Base-by-base conservation (phyloP, 2,888 invertebrate species). In the Morinoia aosen region DNA sequence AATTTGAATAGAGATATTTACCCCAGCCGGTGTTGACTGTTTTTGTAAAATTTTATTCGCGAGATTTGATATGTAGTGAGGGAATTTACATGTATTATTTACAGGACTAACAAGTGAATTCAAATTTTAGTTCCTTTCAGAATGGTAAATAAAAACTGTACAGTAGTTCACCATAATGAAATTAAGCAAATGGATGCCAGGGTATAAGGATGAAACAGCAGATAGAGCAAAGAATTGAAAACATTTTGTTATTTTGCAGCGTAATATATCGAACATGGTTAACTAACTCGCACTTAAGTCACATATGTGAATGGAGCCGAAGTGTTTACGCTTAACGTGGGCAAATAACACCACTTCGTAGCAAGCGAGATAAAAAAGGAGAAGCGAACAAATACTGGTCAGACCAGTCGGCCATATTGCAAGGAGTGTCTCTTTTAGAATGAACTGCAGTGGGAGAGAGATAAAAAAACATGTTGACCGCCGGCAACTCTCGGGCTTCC, bases 381-480 rank as follows among this genome's bases (percentile, higher is more conserved):
- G 33, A 14, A 25, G 57, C 93, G 57, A 93, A 93, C 56, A 93
- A 93, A 93, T 93, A 57, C 93, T 57, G 93, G 93, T 93, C 93
- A 56, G 93, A 93, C 93, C 93, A 93, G 93, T 93, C 93, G 93
- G 93, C 93, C 93, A 93, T 57, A 93, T 93, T 93, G 93, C 93
- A 93, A 93, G 93, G 93, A 93, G 93, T 93, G 93, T 93, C 93
- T 48, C 93, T 93, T 93, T 93, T 93, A 93, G 93, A 93, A 93
- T 93, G 93, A 93, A 93, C 93, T 93, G 93, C 93, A 93, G 93
- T 57, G 93, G 57, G 56, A 39, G 93, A 93, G 93, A 57, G 33
- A 57, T 57, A 57, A 93, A 93, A 93, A 93, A 93, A 57, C 56
- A 93, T 57, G 57, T 93, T 93, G 93, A 93, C 57, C 93, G 56